Evolutionary conservation across 2,888 invertebrate species (phyloP).

Genomic region (Melinopterus prodromus): DNA sequence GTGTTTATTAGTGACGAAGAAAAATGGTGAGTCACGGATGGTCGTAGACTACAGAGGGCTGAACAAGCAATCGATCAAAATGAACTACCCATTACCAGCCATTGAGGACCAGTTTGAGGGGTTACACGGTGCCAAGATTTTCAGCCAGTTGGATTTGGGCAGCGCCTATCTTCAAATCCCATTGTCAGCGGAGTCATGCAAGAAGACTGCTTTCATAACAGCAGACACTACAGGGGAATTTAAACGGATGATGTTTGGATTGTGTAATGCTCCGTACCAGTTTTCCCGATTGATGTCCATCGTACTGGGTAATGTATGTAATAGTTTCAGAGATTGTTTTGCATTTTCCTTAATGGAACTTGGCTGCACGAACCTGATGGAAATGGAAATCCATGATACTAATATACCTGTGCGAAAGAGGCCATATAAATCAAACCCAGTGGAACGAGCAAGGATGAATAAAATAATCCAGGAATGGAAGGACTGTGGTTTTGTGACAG

Average conservation of each 20-base stretch:
- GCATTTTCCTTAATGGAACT: no score
- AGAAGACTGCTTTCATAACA: no score
- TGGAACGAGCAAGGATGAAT: background rate
- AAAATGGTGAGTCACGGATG: slow-evolving; percentile 45
- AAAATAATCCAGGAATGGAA: slow-evolving; percentile 9
- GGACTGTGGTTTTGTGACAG: slow-evolving; percentile 26
- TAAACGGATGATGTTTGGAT: no score
- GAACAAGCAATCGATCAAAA: slow-evolving; percentile 50
- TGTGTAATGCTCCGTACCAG: no score
- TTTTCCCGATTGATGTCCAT: no score
- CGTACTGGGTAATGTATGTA: no score
- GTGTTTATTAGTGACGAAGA: slow-evolving; percentile 41
- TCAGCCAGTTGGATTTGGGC: slow-evolving; percentile 38
- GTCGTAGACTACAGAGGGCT: slow-evolving; percentile 49
- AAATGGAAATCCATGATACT: no score
- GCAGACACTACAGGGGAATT: no score
- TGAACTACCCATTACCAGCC: slow-evolving; percentile 49
- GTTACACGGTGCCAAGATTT: slow-evolving; percentile 46
- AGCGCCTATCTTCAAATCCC: slow-evolving; percentile 40
- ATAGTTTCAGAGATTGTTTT: no score
- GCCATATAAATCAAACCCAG: no score
- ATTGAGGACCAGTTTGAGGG: slow-evolving; percentile 39
- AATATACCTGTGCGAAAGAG: no score
- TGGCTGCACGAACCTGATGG: no score
- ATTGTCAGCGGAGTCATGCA: slow-evolving; percentile 44